These are phyloP conservation scores for Drosophila bocki DNA, from an alignment of 1,140 invertebrate genomes.

Conservation along the genomic window DNA sequence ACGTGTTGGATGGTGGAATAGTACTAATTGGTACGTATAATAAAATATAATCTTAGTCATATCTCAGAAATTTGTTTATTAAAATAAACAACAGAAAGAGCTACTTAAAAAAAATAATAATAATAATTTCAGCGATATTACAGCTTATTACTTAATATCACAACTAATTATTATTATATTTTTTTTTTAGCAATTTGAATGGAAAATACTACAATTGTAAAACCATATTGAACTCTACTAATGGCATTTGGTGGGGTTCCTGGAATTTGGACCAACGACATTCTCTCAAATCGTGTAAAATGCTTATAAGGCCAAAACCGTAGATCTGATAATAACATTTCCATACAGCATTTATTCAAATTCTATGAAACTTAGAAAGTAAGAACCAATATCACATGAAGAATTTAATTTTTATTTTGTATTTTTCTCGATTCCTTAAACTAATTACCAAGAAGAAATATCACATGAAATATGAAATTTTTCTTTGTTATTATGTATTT, in stretches of 20 bases:
- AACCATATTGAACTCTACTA: neutral
- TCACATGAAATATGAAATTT: too few relatives aligned
- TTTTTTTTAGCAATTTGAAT: constrained; percentile 9
- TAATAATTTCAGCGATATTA: neutral
- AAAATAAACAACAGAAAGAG: neutral
- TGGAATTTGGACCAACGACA: neutral
- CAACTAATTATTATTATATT: neutral
- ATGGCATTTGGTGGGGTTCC: constrained; percentile 7
- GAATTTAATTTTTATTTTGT: neutral
- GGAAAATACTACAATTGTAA: neutral
- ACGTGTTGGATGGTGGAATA: neutral
- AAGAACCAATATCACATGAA: neutral
- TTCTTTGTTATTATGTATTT: neutral
- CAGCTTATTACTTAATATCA: neutral
- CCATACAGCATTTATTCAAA: too few relatives aligned
- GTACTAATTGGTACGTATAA: neutral
- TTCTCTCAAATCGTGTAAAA: constrained; percentile 10
- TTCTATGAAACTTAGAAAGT: neutral
- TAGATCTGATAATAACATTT: neutral
- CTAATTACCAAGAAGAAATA: too few relatives aligned
- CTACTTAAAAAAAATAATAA: too few relatives aligned
- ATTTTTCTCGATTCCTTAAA: neutral
- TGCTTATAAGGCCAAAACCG: constrained; percentile 2
- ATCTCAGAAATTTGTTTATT: neutral
- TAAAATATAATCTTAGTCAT: neutral